Percentiles rank a stretch among this genome's conserved stretches.
phyloP scores from a whole-genome alignment of 2,797 vertebrate species.

The Anas flavirostris region DNA sequence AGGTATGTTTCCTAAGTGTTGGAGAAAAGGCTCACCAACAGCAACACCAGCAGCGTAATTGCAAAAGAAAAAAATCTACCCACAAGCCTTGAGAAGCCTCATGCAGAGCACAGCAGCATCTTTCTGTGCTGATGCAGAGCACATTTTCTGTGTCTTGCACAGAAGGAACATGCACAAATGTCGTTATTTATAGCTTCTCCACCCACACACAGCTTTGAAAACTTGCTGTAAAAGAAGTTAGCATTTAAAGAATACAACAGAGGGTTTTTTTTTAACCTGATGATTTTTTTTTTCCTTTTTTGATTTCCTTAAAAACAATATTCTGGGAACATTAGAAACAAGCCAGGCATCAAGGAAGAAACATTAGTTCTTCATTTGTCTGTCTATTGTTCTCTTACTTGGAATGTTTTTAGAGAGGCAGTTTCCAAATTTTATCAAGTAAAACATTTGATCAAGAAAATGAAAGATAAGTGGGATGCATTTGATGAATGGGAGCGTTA shows the following conservation, averaged over 20 bases:
- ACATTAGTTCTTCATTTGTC: constrained; percentile 57
- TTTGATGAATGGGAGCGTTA: constrained; percentile 46
- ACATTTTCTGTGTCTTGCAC: constrained; percentile 37
- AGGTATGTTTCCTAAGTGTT: background rate
- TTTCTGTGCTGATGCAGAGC: constrained; percentile 22
- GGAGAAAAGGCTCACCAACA: background rate
- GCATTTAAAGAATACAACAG: background rate
- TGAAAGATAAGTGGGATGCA: constrained; percentile 15
- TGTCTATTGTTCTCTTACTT: constrained; percentile 58
- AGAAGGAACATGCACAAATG: constrained; percentile 47
- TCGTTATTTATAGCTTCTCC: constrained; percentile 62
- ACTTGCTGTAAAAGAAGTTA: constrained; percentile 33
- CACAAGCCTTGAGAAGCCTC: background rate
- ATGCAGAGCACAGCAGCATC: constrained; percentile 9
- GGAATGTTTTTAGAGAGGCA: constrained; percentile 54
- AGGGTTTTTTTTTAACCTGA: background rate
- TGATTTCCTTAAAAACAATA: constrained; percentile 21
- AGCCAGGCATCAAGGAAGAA: constrained; percentile 30
- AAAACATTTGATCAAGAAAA: constrained; percentile 54
- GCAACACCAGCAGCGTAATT: background rate
- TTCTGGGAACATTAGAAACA: constrained; percentile 44
- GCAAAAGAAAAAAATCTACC: constrained; percentile 1
- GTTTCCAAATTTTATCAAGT: constrained; percentile 54
- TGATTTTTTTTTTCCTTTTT: background rate
- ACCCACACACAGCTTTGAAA: constrained; percentile 48